Base-by-base conservation (phyloP, 1,140 invertebrate genomes). In the Telenomus remus region DNA sequence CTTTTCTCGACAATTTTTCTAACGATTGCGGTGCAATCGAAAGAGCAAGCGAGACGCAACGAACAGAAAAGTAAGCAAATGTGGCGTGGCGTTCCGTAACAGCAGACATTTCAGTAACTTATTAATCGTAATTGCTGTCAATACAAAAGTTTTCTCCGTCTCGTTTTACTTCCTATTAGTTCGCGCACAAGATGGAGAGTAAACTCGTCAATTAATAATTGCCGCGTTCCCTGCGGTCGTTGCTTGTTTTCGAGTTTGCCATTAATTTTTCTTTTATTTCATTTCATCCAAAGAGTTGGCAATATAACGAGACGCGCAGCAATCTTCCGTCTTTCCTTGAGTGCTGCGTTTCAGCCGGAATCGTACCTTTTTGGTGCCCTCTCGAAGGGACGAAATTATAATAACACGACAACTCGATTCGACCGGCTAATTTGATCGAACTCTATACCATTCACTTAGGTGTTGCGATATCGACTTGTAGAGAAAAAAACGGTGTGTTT, bases 181-280 rank as follows among this genome's bases (percentile, higher is more conserved):
- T 73, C 2, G 43, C 43, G 51, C 46, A 49, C 57, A 80, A 75
- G 42, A 75, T 51, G 33, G 56, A 77, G 75, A 80, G 76, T 76
- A 84, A 84, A 83, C 81, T 84, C 80, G 79, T 81, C 82, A 79
- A 83, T 85, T 84, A 83, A 79, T 83, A 84, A 85, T 84, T 82
- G 66, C 46, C 76, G 49, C 70, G 78, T 78, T 79, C 71, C 78
- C 76, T 56, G 69, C 47, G 71, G 71, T 76, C 57, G 74, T 76
- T 76, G 57, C 68, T 63, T 66, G 61, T 56, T 66, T 71, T 56
- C 13, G 19, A 60, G 73, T 76, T 64, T 51, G 35, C 46, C 51
- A 50, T 59, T 76, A 60, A 79, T 80, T 80, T 73, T 55, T 75
- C 74, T 79, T 77, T 76, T 77, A 80, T 82, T 82, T 81, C 78